Evolutionary conservation across 1,140 invertebrate genomes (phyloP), one percentile per base, ranked within the genome.

Genomic region (Halictus rubicundus): DNA sequence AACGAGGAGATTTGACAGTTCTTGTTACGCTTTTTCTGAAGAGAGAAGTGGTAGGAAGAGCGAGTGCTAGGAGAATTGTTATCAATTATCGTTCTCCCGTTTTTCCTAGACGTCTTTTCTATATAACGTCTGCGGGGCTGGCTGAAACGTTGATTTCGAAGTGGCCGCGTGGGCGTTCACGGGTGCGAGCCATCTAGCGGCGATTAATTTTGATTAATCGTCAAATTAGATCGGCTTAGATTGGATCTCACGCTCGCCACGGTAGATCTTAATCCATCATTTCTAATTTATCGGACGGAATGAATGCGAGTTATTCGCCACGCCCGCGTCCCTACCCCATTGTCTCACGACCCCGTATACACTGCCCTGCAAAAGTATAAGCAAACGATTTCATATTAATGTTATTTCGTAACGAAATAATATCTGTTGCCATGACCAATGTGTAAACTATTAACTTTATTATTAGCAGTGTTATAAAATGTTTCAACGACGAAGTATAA

Each of bases 281-380:
- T 66, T 59, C 42, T 60, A 79, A 79, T 79, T 79, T 74, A 74
- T 79, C 78, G 63, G 42, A 72, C 82, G 68, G 59, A 81, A 80
- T 83, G 83, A 83, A 82, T 69, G 81, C 49, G 69, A 76, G 42
- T 37, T 69, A 72, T 54, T 83, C 82, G 70, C 79, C 61, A 52
- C 68, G 68, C 60, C 82, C 77, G 59, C 72, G 68, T 42, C 81
- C 84, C 69, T 63, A 54, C 60, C 23, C 59, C 68, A 78, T 85
- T 81, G 75, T 85, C 60, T 66, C 57, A 25, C 57, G 32, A 32
- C 52, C 69, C 73, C 64, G 52, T 80, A 80, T 76, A 75, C 73
- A 49, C 14, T 46, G 42, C 42, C 27, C 7, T 8, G 42, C 42
- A 46, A 46, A 46, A 46, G 42, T 46, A 46, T 14, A 10, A 46